phyloP scores from a whole-genome alignment of 2,797 vertebrate species.

The Mormyrus proboscirostris region DNA sequence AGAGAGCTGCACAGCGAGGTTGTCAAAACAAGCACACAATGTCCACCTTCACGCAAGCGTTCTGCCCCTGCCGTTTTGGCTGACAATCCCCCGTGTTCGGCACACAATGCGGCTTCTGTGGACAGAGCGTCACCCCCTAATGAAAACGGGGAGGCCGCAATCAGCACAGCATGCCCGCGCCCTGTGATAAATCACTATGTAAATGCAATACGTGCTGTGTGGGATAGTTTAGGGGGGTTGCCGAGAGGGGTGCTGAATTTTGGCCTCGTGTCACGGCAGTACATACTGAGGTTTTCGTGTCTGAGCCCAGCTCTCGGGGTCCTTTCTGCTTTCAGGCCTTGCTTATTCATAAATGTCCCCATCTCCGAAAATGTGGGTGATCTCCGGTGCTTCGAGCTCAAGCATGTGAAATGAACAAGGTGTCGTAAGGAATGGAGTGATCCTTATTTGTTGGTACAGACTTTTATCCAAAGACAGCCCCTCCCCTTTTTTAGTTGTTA shows the following conservation, averaged over 20 bases:
- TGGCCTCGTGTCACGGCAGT: neutral
- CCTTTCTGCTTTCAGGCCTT: neutral
- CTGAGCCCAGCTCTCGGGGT: neutral
- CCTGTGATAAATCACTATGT: conserved; percentile 28
- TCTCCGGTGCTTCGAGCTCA: neutral
- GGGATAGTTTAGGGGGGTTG: neutral
- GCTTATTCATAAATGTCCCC: neutral
- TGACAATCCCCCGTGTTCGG: conserved; percentile 40
- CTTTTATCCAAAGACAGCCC: neutral
- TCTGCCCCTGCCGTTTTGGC: conserved; percentile 27
- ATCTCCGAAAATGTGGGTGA: neutral
- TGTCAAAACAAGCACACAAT: conserved; percentile 51
- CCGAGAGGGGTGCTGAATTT: neutral
- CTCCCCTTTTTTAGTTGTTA: neutral
- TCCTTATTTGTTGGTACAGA: neutral
- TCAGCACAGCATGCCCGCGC: conserved; percentile 34
- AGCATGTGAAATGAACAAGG: neutral
- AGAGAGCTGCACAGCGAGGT: conserved; percentile 39
- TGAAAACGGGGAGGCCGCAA: conserved; percentile 33
- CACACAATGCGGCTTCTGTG: conserved; percentile 39
- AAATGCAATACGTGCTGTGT: neutral
- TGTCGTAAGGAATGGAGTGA: neutral
- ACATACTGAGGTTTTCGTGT: neutral
- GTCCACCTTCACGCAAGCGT: conserved; percentile 41
- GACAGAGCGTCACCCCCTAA: conserved; percentile 28